A percentile compares a stretch with the other conserved stretches of the same genome.
Conservation (phyloP, 2,113 vertebrate species). For the Leptocoma aspasia region DNA sequence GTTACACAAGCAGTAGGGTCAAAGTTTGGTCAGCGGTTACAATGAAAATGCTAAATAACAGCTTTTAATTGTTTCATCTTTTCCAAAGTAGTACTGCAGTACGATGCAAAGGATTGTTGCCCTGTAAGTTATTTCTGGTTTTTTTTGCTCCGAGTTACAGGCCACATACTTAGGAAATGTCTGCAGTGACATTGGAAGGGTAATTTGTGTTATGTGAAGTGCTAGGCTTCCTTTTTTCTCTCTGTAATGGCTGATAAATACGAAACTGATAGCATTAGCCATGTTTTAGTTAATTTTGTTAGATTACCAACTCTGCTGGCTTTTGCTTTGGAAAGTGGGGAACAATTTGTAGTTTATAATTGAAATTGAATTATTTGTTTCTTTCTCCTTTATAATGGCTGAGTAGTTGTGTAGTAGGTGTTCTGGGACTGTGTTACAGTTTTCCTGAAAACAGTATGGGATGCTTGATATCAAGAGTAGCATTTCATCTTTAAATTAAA, state of each 20-base stretch:
- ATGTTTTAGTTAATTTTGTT: not conserved
- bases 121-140: accelerated
- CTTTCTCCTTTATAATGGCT: not conserved
- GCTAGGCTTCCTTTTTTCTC: not conserved
- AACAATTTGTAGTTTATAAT: not conserved
- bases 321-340: not conserved
- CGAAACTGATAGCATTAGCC: not conserved
- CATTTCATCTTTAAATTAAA: not conserved
- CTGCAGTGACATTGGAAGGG: not conserved
- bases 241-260: not conserved
- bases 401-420: not conserved
- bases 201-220: not conserved
- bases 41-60: not conserved
- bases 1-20: not conserved
- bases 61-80: not conserved
- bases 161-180: not conserved
- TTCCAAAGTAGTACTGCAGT: not conserved
- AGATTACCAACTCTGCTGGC: not conserved
- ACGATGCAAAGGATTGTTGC: not conserved
- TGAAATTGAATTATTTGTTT: not conserved
- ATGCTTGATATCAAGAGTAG: not conserved
- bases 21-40: not conserved
- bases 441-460: not conserved
- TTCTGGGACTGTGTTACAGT: not conserved
- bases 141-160: not conserved